Percentiles rank a stretch among this genome's conserved stretches.
phyloP scores from a whole-genome alignment of 2,797 vertebrate species.

The Anomalospiza imberbis region DNA sequence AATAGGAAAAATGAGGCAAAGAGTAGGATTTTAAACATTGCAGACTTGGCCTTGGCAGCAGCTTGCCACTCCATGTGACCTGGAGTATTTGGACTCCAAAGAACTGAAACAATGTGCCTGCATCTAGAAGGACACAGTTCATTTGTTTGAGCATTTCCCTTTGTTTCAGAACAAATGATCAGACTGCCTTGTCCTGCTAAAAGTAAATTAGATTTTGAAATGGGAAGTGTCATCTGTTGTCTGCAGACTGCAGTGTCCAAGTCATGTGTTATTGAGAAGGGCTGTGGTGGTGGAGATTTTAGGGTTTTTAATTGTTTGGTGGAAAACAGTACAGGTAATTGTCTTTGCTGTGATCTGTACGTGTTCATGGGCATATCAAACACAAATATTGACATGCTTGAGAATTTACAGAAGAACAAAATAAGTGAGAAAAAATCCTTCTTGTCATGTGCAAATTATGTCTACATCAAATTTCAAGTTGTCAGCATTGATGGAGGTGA shows the following conservation, averaged over 20 bases:
- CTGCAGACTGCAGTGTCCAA: not conserved
- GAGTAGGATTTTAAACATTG: not conserved
- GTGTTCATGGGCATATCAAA: not conserved
- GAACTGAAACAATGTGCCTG: conserved; percentile 1
- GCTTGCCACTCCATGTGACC: not conserved
- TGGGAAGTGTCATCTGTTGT: not conserved
- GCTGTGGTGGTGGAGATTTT: not conserved
- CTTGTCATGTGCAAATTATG: conserved; percentile 16
- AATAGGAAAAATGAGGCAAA: not conserved
- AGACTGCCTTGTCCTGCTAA: conserved; percentile 2
- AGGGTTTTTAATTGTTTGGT: not conserved
- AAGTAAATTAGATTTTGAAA: conserved; percentile 35
- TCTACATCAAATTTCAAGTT: conserved; percentile 29
- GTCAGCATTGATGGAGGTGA: conserved; percentile 27
- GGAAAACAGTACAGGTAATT: not conserved
- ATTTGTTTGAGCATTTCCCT: conserved; percentile 10
- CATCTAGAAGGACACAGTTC: conserved; percentile 19
- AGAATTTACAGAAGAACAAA: conserved; percentile 12
- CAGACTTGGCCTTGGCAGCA: not conserved
- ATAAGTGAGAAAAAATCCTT: not conserved
- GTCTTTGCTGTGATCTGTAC: not conserved
- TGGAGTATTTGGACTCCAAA: not conserved
- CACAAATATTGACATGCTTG: not conserved
- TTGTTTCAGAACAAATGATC: conserved; percentile 17
- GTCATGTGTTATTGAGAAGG: not conserved